phyloP scores from a whole-genome alignment of 2,797 vertebrate genomes.

The Propithecus deckenii region DNA sequence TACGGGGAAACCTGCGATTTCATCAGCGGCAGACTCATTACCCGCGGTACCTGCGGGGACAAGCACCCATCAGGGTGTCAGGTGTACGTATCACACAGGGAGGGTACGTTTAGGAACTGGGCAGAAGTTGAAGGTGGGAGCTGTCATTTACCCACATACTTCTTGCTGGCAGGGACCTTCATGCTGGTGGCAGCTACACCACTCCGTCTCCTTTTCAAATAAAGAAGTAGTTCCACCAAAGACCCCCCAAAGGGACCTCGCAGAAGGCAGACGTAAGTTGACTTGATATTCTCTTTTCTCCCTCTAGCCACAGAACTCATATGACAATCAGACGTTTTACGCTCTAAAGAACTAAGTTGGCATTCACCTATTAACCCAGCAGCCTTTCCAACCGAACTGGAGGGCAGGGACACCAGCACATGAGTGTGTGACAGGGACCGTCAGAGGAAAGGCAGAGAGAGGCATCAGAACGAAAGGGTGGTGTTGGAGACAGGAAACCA shows the following conservation, averaged over 20 bases:
- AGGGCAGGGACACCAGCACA: not conserved
- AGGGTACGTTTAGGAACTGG: not conserved
- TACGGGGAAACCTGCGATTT: constrained; percentile 40
- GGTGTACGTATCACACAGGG: not conserved
- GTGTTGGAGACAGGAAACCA: not conserved
- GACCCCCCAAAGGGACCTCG: not conserved
- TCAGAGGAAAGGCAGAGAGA: too few relatives aligned
- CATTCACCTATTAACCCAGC: not conserved
- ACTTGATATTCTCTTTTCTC: not conserved
- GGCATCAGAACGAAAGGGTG: not conserved
- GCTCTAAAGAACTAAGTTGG: not conserved
- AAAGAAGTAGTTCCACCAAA: not conserved
- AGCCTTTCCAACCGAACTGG: not conserved
- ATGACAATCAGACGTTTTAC: not conserved
- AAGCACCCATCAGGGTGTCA: not conserved
- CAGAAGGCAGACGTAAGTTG: not conserved
- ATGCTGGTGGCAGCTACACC: not conserved
- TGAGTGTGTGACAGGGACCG: not conserved
- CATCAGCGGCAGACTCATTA: constrained; percentile 22
- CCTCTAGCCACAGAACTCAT: not conserved
- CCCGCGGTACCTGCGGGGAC: not conserved
- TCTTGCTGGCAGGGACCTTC: not conserved
- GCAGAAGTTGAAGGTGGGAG: not conserved
- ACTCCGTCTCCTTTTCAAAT: not conserved
- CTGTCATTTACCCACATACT: not conserved